A percentile compares a stretch with the other conserved stretches of the same genome.
These are phyloP conservation scores for Amphimedon queenslandica DNA, from an alignment of 37 sponge, comb jelly and placozoan genomes.

Conservation along the genomic window DNA sequence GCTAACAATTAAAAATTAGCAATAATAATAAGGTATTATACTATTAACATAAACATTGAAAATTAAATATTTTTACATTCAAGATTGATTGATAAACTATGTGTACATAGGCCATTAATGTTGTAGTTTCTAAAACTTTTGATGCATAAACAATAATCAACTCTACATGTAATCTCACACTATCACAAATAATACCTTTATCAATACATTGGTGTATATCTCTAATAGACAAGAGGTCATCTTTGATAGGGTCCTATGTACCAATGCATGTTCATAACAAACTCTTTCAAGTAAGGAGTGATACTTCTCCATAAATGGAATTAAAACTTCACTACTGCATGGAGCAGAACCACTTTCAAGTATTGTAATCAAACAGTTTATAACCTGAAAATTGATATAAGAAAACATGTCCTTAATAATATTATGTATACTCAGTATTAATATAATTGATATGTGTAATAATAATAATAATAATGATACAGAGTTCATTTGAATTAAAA, in stretches of 20 bases:
- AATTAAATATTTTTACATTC: background rate
- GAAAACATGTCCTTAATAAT: no score
- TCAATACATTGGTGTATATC: conserved; percentile 14
- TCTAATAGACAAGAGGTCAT: conserved; percentile 19
- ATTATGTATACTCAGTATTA: background rate
- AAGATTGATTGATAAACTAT: no score
- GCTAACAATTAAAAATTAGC: background rate
- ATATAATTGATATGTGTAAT: no score
- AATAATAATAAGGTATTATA: background rate
- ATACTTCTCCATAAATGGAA: background rate
- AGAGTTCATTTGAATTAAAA: no score
- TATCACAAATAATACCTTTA: no score
- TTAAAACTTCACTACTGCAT: background rate
- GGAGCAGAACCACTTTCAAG: background rate
- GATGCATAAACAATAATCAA: no score
- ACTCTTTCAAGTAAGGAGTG: conserved; percentile 2
- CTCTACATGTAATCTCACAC: no score
- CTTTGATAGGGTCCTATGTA: conserved; percentile 36
- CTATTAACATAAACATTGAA: background rate
- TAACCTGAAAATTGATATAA: conserved; percentile 5
- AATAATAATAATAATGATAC: no score
- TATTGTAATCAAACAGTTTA: background rate
- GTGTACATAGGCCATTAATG: no score
- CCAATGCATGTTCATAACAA: background rate
- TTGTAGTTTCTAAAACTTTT: no score